phyloP scores from a whole-genome alignment of 2,113 vertebrate species.

The Leucopternis melanops region DNA sequence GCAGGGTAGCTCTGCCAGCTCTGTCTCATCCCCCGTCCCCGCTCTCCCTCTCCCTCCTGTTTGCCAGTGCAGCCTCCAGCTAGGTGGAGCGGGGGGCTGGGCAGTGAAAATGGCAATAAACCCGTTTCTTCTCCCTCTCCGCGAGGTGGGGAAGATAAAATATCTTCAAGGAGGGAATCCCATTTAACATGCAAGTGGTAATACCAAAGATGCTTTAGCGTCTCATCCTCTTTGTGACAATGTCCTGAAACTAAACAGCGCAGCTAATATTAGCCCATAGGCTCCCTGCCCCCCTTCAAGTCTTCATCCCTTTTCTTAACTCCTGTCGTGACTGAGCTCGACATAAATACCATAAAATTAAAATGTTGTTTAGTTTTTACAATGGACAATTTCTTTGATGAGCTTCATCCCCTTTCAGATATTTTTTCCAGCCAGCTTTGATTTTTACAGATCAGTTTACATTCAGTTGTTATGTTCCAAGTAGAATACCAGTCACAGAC shows the following conservation, averaged over 20 bases:
- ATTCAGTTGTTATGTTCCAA: not conserved
- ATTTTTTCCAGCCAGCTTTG: not conserved
- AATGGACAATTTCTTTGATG: not conserved
- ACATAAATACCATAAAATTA: not conserved
- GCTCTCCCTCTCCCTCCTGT: not conserved
- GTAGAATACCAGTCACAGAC: not conserved
- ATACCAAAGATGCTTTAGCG: conserved; percentile 18
- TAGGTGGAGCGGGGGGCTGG: no score
- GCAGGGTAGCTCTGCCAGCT: not conserved
- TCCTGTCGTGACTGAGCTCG: not conserved
- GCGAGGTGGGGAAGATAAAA: conserved; percentile 30
- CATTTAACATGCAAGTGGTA: conserved; percentile 60
- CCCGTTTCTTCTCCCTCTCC: no score
- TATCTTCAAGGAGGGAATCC: conserved; percentile 69
- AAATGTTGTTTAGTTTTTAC: not conserved
- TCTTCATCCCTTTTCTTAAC: not conserved
- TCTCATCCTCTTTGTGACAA: conserved; percentile 40
- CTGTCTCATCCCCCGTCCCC: not conserved
- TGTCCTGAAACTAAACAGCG: conserved; percentile 26
- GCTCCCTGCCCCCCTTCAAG: not conserved
- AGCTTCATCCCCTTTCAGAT: not conserved
- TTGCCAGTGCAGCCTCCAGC: not conserved
- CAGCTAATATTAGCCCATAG: not conserved
- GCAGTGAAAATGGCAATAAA: no score
- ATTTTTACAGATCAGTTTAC: not conserved